Base-by-base conservation (phyloP, 2,113 vertebrate genomes). In the Charadrius vociferus region DNA sequence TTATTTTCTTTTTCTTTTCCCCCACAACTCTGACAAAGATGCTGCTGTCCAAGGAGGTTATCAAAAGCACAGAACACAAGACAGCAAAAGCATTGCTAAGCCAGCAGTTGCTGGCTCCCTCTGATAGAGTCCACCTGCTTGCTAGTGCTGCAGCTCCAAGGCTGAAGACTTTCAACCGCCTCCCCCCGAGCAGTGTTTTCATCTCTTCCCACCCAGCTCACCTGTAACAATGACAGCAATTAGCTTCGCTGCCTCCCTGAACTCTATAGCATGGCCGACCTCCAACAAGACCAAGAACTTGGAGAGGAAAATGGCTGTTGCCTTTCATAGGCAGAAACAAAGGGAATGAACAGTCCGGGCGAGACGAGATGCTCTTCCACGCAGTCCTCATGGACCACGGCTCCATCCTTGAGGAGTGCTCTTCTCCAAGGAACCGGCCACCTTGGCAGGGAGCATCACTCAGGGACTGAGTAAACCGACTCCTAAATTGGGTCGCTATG, bases 331-430 rank as follows among this genome's bases (percentile, higher is more conserved):
- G 43, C 34, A 81, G 84, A 91, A 83, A 45, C 14, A 67, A 86
- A 67, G 14, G 74, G 21, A 90, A 74, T 8, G 21, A 81, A 53
- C 32, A n/a, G 34, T 1, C 29, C 2, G 2, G 45, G 49, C 0
- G 4, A 70, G 73, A 71, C 0, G 0, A 85, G 56, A 45, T 63
- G 30, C 21, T 90, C 18, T 34, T 55, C 26, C 32, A 23, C 0
- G 0, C 24, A 81, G 55, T 17, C 39, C 23, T 58, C 1, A 1
- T 1, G 7, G 70, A 82, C 5, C 20, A 63, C 1, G 3, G 47
- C 3, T 88, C 29, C 20, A 22, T 74, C 27, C 24, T 3, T 14
- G 23, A 2, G 52, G 34, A 55, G 11, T 4, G 52, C 34, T 58
- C 37, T 74, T 71, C 82, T 52, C 34, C 82, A 94, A 37, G 32